These are phyloP conservation scores for Corythucha ciliata DNA, from an alignment of 2,888 invertebrate genomes.

Conservation along the genomic window DNA sequence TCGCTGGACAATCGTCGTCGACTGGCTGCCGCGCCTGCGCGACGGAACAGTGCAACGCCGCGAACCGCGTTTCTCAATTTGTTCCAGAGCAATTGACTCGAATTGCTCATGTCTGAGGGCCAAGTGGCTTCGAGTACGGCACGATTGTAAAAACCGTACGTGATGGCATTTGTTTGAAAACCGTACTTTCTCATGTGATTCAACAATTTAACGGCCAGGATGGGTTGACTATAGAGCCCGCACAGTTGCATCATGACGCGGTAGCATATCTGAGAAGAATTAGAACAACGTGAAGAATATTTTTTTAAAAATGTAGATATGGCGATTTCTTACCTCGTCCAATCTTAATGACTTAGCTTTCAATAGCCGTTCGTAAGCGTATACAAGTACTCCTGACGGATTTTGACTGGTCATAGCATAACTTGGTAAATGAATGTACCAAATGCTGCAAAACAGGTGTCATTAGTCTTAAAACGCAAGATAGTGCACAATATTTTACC, in stretches of 20 bases:
- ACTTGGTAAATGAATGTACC: slow-evolving; percentile 92
- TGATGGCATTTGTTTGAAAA: slow-evolving; percentile 92
- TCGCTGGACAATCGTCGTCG: slow-evolving; percentile 34
- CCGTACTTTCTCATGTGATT: slow-evolving; percentile 88
- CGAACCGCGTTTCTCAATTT: slow-evolving; percentile 80
- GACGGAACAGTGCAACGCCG: slow-evolving; percentile 80
- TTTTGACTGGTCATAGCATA: slow-evolving; percentile 59
- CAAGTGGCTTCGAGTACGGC: slow-evolving; percentile 89
- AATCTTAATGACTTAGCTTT: slow-evolving; percentile 72
- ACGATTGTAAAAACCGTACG: slow-evolving; percentile 81
- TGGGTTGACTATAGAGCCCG: slow-evolving; percentile 86
- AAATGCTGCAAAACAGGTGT: slow-evolving; percentile 52
- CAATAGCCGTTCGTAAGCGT: slow-evolving; percentile 78
- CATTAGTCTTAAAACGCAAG: too few species aligned
- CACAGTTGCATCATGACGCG: slow-evolving; percentile 97
- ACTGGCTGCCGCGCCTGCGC: slow-evolving; percentile 56
- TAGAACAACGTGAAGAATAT: too few species aligned
- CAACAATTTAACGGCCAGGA: slow-evolving; percentile 83
- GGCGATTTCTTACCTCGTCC: slow-evolving; percentile 61
- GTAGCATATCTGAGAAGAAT: slow-evolving; percentile 78
- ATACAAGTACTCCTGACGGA: slow-evolving; percentile 63
- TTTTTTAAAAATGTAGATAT: background rate
- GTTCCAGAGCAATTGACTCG: slow-evolving; percentile 83
- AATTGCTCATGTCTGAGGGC: slow-evolving; percentile 73
- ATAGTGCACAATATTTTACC: too few species aligned